phyloP scores from a whole-genome alignment of 2,888 invertebrate species.

The Torymus tubicola region DNA sequence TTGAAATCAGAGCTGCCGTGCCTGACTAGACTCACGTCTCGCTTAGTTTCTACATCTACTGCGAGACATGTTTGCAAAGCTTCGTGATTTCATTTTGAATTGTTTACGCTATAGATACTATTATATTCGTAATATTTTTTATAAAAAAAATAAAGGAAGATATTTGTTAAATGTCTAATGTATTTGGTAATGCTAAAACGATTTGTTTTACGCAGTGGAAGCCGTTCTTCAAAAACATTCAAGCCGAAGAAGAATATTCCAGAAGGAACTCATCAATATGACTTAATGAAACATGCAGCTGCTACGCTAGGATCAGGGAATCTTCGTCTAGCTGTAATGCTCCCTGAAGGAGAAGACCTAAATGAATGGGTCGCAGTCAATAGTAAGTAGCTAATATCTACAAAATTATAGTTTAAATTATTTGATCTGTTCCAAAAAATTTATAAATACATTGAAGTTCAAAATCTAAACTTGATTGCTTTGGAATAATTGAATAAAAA shows the following conservation, averaged over 20 bases:
- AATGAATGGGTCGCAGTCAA: constrained; percentile 99
- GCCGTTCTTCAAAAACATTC: constrained; percentile 96
- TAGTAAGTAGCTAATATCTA: constrained; percentile 83
- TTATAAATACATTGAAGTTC: no score
- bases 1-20: constrained; percentile 51
- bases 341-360: constrained; percentile 98
- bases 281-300: constrained; percentile 99
- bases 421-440: no score
- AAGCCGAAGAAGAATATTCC: constrained; percentile 99
- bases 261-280: constrained; percentile 98
- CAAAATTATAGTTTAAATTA: constrained; percentile 2
- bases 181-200: constrained; percentile 55
- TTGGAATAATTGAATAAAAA: no score
- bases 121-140: constrained; percentile 53
- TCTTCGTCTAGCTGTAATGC: constrained; percentile 94
- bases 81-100: constrained; percentile 50
- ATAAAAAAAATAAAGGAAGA: constrained; percentile 53
- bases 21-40: constrained; percentile 33
- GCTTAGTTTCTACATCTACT: constrained; percentile 21
- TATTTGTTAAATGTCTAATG: constrained; percentile 57
- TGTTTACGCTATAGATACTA: constrained; percentile 48
- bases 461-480: no score
- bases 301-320: constrained; percentile 98
- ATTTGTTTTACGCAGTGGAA: constrained; percentile 80
- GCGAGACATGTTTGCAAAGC: constrained; percentile 56